Conservation (phyloP, 2,888 invertebrate species). For the Lasioglossum lativentre region DNA sequence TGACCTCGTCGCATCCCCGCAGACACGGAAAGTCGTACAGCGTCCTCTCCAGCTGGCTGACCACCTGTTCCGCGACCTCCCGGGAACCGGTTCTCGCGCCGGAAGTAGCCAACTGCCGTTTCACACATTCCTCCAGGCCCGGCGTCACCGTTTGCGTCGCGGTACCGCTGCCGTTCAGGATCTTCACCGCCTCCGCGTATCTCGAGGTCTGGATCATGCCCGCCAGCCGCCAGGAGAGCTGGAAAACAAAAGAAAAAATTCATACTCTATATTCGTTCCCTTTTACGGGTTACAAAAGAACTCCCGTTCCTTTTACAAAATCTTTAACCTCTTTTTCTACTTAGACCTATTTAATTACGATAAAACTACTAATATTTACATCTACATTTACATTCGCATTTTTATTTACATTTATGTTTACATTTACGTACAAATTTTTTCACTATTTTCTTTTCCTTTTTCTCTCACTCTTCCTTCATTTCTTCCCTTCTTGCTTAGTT, state of each 20-base stretch:
- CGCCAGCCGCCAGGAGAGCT: slow-evolving; percentile 81
- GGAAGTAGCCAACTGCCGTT: slow-evolving; percentile 78
- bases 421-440: too few relatives aligned
- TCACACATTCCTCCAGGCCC: slow-evolving; percentile 79
- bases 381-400: too few relatives aligned
- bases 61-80: slow-evolving; percentile 80
- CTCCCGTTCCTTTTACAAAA: too few relatives aligned
- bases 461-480: too few relatives aligned
- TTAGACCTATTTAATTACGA: too few relatives aligned
- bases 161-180: slow-evolving; percentile 74
- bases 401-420: too few relatives aligned
- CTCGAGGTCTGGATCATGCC: slow-evolving; percentile 79
- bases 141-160: slow-evolving; percentile 46
- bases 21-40: slow-evolving; percentile 97
- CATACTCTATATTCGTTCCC: neutral
- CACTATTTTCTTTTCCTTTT: too few relatives aligned
- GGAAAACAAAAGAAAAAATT: slow-evolving; percentile 15
- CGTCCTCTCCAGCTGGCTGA: slow-evolving; percentile 92
- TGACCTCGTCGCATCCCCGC: slow-evolving; percentile 91
- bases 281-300: too few relatives aligned
- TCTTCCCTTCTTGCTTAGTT: too few relatives aligned
- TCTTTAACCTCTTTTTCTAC: too few relatives aligned
- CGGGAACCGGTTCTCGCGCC: slow-evolving; percentile 77
- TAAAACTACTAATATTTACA: too few relatives aligned
- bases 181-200: slow-evolving; percentile 77